Evolutionary conservation across 2,888 invertebrate species (phyloP).

Genomic region (Endomychus coccineus): DNA sequence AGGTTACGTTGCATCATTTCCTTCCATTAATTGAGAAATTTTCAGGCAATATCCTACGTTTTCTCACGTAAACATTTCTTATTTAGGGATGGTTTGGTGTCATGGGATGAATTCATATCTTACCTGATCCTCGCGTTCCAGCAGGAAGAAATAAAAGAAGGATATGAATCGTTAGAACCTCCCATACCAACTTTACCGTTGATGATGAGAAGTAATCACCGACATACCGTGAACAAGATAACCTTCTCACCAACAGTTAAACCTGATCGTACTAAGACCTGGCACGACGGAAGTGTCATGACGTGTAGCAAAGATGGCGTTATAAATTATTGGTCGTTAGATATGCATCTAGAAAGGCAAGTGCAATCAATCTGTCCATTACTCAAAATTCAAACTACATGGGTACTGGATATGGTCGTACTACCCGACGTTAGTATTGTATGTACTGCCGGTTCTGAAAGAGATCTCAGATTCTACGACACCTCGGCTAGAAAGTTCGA

Average conservation of each 20-base stretch:
- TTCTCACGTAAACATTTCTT: not conserved
- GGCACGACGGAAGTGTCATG: constrained; percentile 61
- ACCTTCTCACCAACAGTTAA: constrained; percentile 54
- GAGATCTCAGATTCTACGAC: constrained; percentile 75
- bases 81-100: constrained; percentile 46
- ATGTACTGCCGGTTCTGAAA: constrained; percentile 68
- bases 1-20: not conserved
- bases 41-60: constrained; percentile 1
- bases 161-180: constrained; percentile 53
- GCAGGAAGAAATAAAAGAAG: constrained; percentile 55
- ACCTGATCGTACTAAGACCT: constrained; percentile 50
- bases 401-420: constrained; percentile 66
- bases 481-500: constrained; percentile 66
- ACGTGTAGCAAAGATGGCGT: constrained; percentile 70
- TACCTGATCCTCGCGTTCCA: constrained; percentile 68
- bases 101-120: constrained; percentile 74
- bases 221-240: constrained; percentile 59
- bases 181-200: constrained; percentile 56
- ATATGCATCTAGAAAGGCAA: constrained; percentile 57
- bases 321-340: constrained; percentile 70
- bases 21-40: not conserved
- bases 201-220: constrained; percentile 58
- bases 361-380: constrained; percentile 58
- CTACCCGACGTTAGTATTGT: constrained; percentile 72
- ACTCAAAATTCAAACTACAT: constrained; percentile 53